Base-by-base conservation (phyloP, 2,113 vertebrate genomes). In the Lampris incognitus region DNA sequence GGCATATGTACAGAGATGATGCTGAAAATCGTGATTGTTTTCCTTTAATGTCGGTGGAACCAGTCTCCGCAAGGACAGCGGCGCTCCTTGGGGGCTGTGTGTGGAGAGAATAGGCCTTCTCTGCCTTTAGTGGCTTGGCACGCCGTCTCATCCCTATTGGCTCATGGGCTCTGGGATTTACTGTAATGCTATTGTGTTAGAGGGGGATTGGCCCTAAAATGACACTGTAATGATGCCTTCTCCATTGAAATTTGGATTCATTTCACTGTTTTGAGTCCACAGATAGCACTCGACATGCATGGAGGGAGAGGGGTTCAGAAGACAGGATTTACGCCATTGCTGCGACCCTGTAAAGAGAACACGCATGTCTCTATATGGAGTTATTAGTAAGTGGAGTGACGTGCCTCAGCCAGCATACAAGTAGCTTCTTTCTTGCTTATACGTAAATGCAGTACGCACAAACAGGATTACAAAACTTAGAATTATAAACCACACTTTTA, bases 161-260 rank as follows among this genome's bases (percentile, higher is more conserved):
- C 72, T 88, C 73, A 83, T 59, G 69, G 81, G 88, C 89, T 84
- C 66, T 74, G 76, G 91, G 89, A 90, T 92, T 92, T 89, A 86
- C 89, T 88, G 83, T 91, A 91, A 92, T 89, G 72, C 90, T 85
- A 89, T 93, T 91, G 89, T 92, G 87, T 91, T 85, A 75, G 88
- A 78, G 61, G 7, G 24, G 88, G 89, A 93, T 93, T 89, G 87
- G 87, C 91, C 86, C 72, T 74, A 81, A 74, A 69, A 82, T 87
- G 87, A 89, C 90, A 84, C 77, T 73, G 74, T 24, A 56, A 88
- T 83, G 81, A 87, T 83, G 83, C 84, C 78, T 84, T 84, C 72
- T 85, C 81, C 78, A 85, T 80, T 86, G 81, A 83, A 24, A 89
- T 89, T 79, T 85, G 73, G 58, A 85, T 67, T 61, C 86, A 82